Percentiles rank a stretch among this genome's conserved stretches.
phyloP scores from a whole-genome alignment of 2,113 vertebrate genomes.

The Ceyx cyanopectus region DNA sequence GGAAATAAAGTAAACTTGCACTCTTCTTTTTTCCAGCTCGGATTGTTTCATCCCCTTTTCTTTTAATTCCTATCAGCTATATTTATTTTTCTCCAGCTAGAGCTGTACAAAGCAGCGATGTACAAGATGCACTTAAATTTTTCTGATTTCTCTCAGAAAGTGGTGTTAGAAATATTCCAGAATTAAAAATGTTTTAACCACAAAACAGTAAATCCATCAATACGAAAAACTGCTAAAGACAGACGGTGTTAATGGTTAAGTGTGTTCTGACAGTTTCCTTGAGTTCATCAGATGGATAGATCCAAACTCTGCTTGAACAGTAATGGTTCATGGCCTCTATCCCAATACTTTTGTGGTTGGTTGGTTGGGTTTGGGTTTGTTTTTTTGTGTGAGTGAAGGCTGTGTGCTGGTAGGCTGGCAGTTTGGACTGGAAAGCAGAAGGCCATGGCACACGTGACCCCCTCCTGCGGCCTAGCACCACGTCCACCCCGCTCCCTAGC shows the following conservation, averaged over 20 bases:
- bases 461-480: neutral
- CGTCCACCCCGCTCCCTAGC: neutral
- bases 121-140: neutral
- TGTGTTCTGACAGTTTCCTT: neutral
- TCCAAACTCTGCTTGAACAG: constrained; percentile 22
- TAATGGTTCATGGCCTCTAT: neutral
- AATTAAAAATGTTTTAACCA: neutral
- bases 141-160: neutral
- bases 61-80: neutral
- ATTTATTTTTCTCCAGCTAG: neutral
- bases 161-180: neutral
- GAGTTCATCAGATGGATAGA: neutral
- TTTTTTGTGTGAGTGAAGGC: neutral
- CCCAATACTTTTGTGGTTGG: neutral
- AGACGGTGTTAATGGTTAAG: neutral
- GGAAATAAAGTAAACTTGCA: constrained; percentile 49
- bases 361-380: no score
- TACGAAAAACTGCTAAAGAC: neutral
- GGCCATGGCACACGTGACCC: neutral
- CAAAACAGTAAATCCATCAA: neutral
- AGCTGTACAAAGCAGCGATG: neutral
- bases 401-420: neutral
- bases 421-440: neutral
- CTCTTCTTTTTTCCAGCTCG: neutral
- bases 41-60: neutral